These are phyloP conservation scores for Acanthosoma haemorrhoidale DNA, from an alignment of 2,888 invertebrate species.

Conservation along the genomic window DNA sequence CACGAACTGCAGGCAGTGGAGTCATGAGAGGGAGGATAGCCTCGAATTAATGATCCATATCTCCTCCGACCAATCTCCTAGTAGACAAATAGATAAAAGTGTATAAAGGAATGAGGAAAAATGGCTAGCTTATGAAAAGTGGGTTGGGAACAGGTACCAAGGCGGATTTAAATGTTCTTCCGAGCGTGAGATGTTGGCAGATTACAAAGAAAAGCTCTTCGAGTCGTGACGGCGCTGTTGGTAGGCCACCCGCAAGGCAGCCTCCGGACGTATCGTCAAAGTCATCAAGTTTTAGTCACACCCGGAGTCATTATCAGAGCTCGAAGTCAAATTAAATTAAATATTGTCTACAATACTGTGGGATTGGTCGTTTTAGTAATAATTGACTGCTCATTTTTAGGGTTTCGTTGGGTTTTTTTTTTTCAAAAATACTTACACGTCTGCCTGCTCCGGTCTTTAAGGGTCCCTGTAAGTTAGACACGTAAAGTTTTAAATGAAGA, in stretches of 20 bases:
- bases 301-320: too few relatives aligned
- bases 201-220: not conserved
- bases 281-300: not conserved
- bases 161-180: not conserved
- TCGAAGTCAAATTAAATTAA: too few relatives aligned
- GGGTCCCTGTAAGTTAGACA: too few relatives aligned
- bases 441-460: too few relatives aligned
- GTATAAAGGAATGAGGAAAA: constrained; percentile 8
- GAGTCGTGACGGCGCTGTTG: constrained; percentile 3
- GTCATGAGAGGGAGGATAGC: not conserved
- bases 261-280: not conserved
- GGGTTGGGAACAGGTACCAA: not conserved
- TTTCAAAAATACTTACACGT: too few relatives aligned
- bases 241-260: constrained; percentile 12
- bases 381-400: too few relatives aligned
- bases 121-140: constrained; percentile 5
- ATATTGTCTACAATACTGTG: too few relatives aligned
- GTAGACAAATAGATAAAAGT: not conserved
- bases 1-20: not conserved
- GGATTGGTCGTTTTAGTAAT: too few relatives aligned
- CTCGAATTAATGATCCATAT: not conserved
- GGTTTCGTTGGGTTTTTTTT: too few relatives aligned
- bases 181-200: not conserved
- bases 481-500: too few relatives aligned
- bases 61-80: too few relatives aligned